phyloP scores from a whole-genome alignment of 2,113 vertebrate species.

The human (Homo sapiens) region DNA sequence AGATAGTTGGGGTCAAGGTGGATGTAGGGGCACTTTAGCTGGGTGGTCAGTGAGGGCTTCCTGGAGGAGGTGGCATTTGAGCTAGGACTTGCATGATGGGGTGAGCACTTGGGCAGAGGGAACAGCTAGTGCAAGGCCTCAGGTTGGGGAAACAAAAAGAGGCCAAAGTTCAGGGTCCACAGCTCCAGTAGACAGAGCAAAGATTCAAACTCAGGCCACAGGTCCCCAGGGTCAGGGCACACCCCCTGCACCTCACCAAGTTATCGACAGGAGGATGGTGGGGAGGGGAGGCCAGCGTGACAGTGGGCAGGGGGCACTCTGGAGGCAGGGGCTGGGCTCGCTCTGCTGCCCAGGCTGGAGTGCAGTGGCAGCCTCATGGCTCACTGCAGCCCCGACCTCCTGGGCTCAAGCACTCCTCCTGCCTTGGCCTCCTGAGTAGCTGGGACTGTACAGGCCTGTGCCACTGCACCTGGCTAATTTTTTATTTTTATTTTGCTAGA shows the following conservation, averaged over 20 bases:
- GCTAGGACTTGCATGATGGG: background rate
- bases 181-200: accelerated
- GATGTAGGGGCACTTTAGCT: too few relatives aligned
- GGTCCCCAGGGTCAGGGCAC: background rate
- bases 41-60: background rate
- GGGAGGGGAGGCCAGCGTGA: background rate
- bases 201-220: background rate
- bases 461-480: background rate
- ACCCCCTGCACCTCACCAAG: background rate
- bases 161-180: background rate
- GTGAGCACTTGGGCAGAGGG: accelerated
- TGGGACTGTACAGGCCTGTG: background rate
- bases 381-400: background rate
- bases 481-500: background rate
- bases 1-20: background rate
- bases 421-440: background rate
- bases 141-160: background rate
- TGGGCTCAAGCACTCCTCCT: background rate
- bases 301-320: background rate
- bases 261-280: background rate
- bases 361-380: background rate
- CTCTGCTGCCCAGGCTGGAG: background rate
- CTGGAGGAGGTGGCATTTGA: background rate
- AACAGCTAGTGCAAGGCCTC: background rate
- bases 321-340: too few relatives aligned